Evolutionary conservation across 1,140 invertebrate genomes (phyloP), one percentile per base, ranked within the genome.

Genomic region (Meloidogyne floridensis): DNA sequence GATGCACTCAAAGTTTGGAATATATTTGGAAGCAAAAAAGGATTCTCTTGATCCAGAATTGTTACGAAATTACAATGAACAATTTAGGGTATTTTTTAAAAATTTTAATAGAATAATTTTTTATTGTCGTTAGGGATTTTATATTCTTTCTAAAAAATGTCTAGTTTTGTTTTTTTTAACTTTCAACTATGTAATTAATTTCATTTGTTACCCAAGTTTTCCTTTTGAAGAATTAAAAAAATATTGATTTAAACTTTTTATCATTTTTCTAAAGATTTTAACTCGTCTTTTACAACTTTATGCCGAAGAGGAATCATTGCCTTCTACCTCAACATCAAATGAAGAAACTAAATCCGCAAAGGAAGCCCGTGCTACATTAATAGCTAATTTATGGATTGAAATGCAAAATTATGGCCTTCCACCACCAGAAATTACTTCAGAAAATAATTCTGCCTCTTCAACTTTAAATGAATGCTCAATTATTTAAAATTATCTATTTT

Each of bases 331-430:
- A 51, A 20, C 75, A 54, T 3, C 75, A 7, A 54, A 13, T 47
- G 56, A 71, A 69, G 71, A 83, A 3, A 32, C 18, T 11, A 70
- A 83, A 47, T 8, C 56, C 9, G 18, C 65, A n/a, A 72, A 72
- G 18, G 77, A 69, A 15, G 77, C 18, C 73, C 70, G 73, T 42
- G 73, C 82, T 8, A 74, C 82, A 7, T 53, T 47, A 71, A 83
- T 83, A 65, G 82, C 81, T 11, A 72, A 84, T 54, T 75, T 77
- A 43, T 83, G 82, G 82, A 43, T 83, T 56, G 75, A 83, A 72
- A 59, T 83, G 82, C 82, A 83, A 43, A 79, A 83, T n/a, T 70
- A 77, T 72, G 82, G 82, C 10, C n/a, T 77, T 43, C 82, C 82
- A 5, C 82, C 82, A 15, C 56, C 82, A 47, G 82, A 83, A 84